Conservation (phyloP, 2,113 vertebrate species). For the Macrotis lagotis region DNA sequence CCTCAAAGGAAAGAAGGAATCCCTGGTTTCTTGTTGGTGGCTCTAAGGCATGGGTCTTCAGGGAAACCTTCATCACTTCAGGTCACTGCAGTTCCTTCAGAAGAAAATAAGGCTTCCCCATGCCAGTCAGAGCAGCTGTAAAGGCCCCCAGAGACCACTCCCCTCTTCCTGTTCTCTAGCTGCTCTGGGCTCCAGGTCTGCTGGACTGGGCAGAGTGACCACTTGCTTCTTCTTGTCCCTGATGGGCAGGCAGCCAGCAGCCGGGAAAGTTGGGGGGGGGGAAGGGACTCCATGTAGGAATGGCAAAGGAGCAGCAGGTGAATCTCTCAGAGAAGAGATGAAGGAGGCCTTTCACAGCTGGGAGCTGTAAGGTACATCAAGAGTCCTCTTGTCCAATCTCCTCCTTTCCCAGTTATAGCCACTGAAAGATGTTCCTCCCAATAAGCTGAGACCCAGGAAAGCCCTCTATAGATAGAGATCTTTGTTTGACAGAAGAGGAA, state of each 20-base stretch:
- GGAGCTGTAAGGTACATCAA: not conserved
- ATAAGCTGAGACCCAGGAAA: not conserved
- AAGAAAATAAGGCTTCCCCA: not conserved
- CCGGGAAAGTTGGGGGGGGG: not conserved
- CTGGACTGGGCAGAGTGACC: not conserved
- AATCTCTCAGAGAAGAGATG: not conserved
- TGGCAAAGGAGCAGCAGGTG: not conserved
- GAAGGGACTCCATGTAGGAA: not conserved
- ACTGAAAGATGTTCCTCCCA: not conserved
- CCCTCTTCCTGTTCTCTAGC: not conserved
- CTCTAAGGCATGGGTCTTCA: too few relatives aligned
- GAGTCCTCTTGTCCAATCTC: too few relatives aligned
- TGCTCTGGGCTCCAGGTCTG: too few relatives aligned
- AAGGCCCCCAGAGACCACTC: not conserved
- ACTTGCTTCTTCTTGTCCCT: not conserved
- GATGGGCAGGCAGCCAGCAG: not conserved
- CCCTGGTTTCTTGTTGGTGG: not conserved
- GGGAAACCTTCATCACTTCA: not conserved
- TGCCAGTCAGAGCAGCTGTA: not conserved
- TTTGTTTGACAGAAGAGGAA: not conserved
- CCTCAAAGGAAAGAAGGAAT: too few relatives aligned
- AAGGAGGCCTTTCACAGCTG: not conserved
- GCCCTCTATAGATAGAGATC: not conserved
- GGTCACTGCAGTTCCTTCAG: not conserved
- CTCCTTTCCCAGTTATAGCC: not conserved